Base-by-base conservation (phyloP, 2,888 invertebrate genomes). In the Parapristionchus giblindavisi region DNA sequence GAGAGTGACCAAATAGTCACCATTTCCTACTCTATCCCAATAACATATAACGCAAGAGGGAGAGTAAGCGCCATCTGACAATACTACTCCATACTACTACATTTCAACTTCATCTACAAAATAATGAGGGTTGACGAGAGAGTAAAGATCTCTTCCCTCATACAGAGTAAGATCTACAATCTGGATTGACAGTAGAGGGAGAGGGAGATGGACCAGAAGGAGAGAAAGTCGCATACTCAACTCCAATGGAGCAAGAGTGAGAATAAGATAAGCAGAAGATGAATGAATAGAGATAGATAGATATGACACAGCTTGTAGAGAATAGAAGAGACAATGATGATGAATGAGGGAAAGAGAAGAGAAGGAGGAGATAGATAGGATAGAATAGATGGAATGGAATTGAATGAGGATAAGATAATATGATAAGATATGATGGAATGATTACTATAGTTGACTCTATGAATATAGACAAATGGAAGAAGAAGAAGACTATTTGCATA, bases 361-460 rank as follows among this genome's bases (percentile, higher is more conserved):
- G 54, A 71, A 71, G 36, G 70, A 8, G 70, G 54, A 48, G 27
- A 56, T 17, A 27, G 27, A 56, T 11, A 48, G 48, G 21, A 14
- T 14, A 48, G 48, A 56, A 27, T 11, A 27, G 24, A 71, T 34
- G 52, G n/a, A 34, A 36, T 68, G 27, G 36, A 68, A 52, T 32
- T 68, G 68, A 27, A 54, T 43, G 29, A 43, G 63, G 29, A 65
- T 29, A 43, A 43, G 43, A 65, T 29, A 43, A 65, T 40, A 65
- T 43, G 63, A 65, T 65, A 65, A 43, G 63, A 65, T 65, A 38
- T 32, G n/a, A 38, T n/a, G 43, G 40, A 43, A 43, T 29, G 63
- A 43, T 43, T 14, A 8, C 43, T 8, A 43, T 14, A 14, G 17
- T 43, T 43, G 43, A 43, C 11, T 17, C 43, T 17, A 8, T 56